Percentiles rank a stretch among this genome's conserved stretches.
Conservation (phyloP, 2,888 invertebrate species). For the Tridacna gigas region DNA sequence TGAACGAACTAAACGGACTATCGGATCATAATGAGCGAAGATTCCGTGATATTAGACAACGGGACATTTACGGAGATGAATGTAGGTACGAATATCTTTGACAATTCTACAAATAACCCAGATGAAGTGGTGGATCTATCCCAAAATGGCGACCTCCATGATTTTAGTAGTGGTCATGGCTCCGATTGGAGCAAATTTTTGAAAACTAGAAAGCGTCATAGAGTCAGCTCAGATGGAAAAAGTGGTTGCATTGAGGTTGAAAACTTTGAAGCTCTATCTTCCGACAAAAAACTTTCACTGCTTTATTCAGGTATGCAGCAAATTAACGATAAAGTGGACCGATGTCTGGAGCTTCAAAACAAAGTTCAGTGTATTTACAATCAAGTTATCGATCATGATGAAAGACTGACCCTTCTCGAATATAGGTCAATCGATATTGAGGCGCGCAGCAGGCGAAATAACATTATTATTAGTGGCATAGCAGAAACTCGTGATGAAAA, state of each 20-base stretch:
- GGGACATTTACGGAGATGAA: no score
- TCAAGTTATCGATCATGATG: background rate
- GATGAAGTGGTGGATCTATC: background rate
- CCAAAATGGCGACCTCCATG: background rate
- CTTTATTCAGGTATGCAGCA: background rate
- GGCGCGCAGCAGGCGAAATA: background rate
- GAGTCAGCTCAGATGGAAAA: background rate
- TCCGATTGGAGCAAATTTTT: background rate
- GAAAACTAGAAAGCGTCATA: background rate
- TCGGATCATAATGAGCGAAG: no score
- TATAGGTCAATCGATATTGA: background rate
- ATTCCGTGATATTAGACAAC: no score
- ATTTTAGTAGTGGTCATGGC: background rate
- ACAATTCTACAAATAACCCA: background rate
- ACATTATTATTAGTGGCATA: background rate
- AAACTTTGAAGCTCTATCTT: background rate
- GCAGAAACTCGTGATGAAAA: background rate
- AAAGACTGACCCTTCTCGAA: background rate
- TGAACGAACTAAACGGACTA: no score
- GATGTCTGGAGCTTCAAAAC: background rate
- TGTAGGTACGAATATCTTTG: no score
- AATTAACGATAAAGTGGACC: background rate
- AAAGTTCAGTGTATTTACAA: background rate
- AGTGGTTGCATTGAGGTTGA: background rate
- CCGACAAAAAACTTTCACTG: background rate